Evolutionary conservation across 2,888 invertebrate genomes (phyloP).

Genomic region (Idaea aversata): DNA sequence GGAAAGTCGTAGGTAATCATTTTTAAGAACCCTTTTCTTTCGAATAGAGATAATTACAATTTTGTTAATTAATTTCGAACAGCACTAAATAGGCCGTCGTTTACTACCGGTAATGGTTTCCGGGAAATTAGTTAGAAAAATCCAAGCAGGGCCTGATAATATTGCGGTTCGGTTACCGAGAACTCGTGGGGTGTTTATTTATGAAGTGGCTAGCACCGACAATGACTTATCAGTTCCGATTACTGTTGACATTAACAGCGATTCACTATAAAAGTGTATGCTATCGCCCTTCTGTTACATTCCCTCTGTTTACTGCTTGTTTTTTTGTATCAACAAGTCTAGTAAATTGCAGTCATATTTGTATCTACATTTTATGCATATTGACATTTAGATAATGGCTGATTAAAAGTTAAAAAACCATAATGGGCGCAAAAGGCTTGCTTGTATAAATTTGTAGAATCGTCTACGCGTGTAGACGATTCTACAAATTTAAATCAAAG

Average conservation of each 20-base stretch:
- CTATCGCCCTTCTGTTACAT: constrained; percentile 29
- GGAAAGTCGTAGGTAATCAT: too few relatives aligned
- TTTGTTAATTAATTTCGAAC: constrained; percentile 8
- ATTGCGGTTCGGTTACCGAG: constrained; percentile 45
- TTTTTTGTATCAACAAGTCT: not conserved
- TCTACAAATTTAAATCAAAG: too few relatives aligned
- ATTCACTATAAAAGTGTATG: constrained; percentile 38
- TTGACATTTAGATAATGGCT: not conserved
- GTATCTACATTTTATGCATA: not conserved
- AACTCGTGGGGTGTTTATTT: constrained; percentile 49
- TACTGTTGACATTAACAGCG: constrained; percentile 45
- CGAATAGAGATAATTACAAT: not conserved
- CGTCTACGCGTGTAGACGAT: too few relatives aligned
- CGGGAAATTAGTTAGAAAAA: constrained; percentile 39
- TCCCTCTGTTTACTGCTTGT: constrained; percentile 26
- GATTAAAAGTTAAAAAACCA: not conserved
- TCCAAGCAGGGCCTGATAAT: constrained; percentile 37
- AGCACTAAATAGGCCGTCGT: constrained; percentile 14
- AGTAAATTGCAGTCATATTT: not conserved
- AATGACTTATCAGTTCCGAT: constrained; percentile 53
- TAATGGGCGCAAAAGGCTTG: too few relatives aligned
- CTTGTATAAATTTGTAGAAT: too few relatives aligned
- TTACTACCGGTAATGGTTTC: constrained; percentile 39
- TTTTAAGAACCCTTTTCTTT: not conserved
- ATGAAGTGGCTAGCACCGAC: constrained; percentile 42